Evolutionary conservation across 2,797 vertebrate genomes (phyloP), one percentile per base, ranked within the genome.

Genomic region (Labeo calbasu): DNA sequence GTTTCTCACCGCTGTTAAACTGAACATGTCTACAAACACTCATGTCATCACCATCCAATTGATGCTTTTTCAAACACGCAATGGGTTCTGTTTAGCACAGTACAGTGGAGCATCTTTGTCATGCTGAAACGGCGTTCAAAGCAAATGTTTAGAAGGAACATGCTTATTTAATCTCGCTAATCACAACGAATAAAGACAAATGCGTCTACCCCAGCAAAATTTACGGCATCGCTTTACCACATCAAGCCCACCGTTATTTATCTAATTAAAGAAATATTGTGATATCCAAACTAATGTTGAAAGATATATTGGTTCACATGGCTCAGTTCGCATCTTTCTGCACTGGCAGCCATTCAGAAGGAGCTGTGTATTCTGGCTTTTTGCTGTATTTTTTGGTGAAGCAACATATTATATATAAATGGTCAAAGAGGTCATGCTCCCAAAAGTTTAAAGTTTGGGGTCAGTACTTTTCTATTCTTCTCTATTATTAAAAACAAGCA

Each of bases 71-170:
- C 25, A 84, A 65, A 53, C 83, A 79, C 4, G 43, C 23, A 61
- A 69, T 55, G 48, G 21, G 53, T 75, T 83, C 63, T 76, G 55
- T 53, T 48, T 43, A 65, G 21, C 23, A 23, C 19, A 19, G 23
- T 3, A 21, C 28, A 55, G 17, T 1, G 40, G 63, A 50, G 25
- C 51, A 19, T 59, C 65, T 77, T 21, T 70, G 23, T 78, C 53
- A 70, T 17, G 25, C 25, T 63, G 46, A 83, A 40, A 83, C 40
- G 14, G 17, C 13, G 5, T 70, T 76, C 59, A 76, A 76, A 75
- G 81, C 48, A 66, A 83, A 75, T 76, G 48, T 83, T 83, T 76
- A 51, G 61, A 81, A 48, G 69, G 69, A 72, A 61, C 61, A 53
- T 53, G 76, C 28, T 78, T 48, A n/a, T 68, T 84, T 80, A 75